A percentile compares a stretch with the other conserved stretches of the same genome.
Evolutionary conservation across 2,888 invertebrate species (phyloP).

Genomic region (Tolmerus cingulatus): DNA sequence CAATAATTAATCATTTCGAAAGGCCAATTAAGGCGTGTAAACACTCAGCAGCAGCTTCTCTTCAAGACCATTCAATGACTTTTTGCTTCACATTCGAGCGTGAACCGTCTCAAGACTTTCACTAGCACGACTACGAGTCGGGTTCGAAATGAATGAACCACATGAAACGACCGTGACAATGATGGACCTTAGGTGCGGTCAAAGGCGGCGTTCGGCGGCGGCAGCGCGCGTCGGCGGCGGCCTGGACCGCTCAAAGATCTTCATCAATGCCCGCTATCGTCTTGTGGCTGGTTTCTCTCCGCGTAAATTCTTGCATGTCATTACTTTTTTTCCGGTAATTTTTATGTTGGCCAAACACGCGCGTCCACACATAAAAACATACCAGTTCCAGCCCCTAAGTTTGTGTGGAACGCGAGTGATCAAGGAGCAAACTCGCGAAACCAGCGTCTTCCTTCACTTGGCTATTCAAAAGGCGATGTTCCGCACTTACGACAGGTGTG

Average conservation of each 20-base stretch:
- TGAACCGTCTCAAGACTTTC: background rate
- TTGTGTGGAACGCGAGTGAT: background rate
- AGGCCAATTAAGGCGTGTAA: background rate
- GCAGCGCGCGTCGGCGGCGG: background rate
- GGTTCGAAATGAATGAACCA: background rate
- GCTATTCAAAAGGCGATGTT: background rate
- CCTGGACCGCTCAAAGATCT: background rate
- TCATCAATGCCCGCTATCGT: background rate
- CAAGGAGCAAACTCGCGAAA: background rate
- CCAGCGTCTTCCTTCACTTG: background rate
- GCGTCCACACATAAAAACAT: background rate
- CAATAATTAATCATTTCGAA: background rate
- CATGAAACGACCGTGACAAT: slow-evolving; percentile 1
- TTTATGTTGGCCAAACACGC: background rate
- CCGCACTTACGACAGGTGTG: background rate
- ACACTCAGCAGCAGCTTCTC: background rate
- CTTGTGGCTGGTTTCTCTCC: background rate
- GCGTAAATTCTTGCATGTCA: background rate
- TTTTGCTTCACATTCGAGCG: background rate
- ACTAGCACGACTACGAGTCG: background rate
- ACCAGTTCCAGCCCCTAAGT: background rate
- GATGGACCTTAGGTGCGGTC: background rate
- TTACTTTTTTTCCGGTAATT: background rate
- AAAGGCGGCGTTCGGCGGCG: background rate
- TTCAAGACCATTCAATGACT: background rate